Conservation (phyloP, 2,113 vertebrate species). For the Fregata magnificens region DNA sequence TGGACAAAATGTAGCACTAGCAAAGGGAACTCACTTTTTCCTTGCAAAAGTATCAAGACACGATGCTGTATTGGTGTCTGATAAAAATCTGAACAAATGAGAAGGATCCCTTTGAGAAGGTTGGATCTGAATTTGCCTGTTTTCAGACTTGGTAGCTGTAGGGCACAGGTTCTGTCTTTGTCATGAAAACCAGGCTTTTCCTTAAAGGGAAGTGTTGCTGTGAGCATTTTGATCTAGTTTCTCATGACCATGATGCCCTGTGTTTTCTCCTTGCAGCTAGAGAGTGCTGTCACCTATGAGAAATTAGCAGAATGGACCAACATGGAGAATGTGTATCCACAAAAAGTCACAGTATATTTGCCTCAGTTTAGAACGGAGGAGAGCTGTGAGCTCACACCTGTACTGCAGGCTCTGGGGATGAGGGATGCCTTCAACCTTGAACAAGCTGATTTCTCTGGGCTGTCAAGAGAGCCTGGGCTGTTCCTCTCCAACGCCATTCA, state of each 20-base stretch:
- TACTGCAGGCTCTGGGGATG: not conserved
- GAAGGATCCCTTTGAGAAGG: not conserved
- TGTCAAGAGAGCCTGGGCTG: not conserved
- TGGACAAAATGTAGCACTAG: not conserved
- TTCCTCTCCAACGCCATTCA: not conserved
- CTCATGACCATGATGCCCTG: not conserved
- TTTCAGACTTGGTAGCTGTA: not conserved
- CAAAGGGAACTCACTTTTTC: not conserved
- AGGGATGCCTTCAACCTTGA: not conserved
- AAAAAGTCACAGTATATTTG: not conserved
- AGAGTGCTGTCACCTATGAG: not conserved
- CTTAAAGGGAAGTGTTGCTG: not conserved
- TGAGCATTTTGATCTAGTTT: not conserved
- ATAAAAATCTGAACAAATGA: not conserved
- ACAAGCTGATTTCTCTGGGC: conserved; percentile 11
- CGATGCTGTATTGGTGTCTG: not conserved
- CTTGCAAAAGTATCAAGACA: not conserved
- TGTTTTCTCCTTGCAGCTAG: not conserved
- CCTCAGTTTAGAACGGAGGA: conserved; percentile 2
- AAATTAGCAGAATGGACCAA: not conserved
- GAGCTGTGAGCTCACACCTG: not conserved
- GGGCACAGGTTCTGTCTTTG: not conserved
- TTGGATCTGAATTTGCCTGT: not conserved
- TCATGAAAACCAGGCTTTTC: not conserved
- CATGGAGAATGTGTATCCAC: not conserved